Percentiles rank a stretch among this genome's conserved stretches.
Evolutionary conservation across 2,113 vertebrate genomes (phyloP).

Genomic region (Rhinopomastus cyanomelas): DNA sequence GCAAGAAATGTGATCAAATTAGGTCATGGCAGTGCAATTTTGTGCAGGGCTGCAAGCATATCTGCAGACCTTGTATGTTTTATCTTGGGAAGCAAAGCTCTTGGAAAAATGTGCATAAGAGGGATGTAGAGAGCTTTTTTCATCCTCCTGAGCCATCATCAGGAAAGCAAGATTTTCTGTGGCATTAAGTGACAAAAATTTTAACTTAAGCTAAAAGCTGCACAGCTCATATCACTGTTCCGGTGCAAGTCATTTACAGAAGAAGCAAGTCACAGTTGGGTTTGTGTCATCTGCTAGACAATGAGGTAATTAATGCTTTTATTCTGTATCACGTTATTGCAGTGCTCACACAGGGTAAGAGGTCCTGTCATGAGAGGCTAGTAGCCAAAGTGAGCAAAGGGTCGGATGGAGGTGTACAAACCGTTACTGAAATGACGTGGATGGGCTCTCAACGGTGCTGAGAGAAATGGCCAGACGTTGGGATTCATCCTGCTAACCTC

Average conservation of each 20-base stretch:
- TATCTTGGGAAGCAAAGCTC: constrained; percentile 51
- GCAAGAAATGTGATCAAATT: constrained; percentile 56
- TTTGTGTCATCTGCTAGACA: constrained; percentile 3
- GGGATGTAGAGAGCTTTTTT: constrained; percentile 32
- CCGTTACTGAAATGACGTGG: not conserved
- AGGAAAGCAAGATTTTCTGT: constrained; percentile 17
- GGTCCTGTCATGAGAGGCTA: not conserved
- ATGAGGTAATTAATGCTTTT: constrained; percentile 5
- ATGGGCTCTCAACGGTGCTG: not conserved
- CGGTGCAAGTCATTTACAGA: not conserved
- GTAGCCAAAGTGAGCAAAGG: not conserved
- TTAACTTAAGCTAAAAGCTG: constrained; percentile 14
- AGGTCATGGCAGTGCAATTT: constrained; percentile 50
- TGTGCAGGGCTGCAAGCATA: constrained; percentile 19
- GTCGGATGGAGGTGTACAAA: not conserved
- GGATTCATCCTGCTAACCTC: not conserved
- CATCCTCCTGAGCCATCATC: constrained; percentile 4
- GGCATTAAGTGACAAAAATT: constrained; percentile 35
- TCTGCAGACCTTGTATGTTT: constrained; percentile 45
- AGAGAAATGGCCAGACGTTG: not conserved
- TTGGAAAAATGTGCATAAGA: constrained; percentile 43
- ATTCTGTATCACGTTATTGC: not conserved
- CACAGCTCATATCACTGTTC: not conserved
- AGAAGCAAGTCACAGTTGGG: not conserved
- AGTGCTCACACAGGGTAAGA: not conserved